Percentiles rank a stretch among this genome's conserved stretches.
These are phyloP conservation scores for Condylostylus longicornis DNA, from an alignment of 1,140 invertebrate species.

Conservation along the genomic window DNA sequence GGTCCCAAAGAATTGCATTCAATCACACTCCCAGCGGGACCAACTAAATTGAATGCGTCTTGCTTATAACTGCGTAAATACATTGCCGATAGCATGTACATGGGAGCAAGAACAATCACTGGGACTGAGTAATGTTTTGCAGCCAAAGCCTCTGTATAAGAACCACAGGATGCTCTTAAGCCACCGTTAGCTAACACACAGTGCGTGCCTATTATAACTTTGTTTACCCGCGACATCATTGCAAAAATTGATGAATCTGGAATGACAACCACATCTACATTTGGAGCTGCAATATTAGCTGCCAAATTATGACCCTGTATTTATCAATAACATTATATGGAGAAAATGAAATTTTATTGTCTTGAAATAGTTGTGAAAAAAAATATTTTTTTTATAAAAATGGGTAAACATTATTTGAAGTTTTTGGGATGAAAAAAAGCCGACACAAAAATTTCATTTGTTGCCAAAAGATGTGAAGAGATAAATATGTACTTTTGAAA, in stretches of 20 bases:
- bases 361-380: too few species aligned
- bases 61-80: slow-evolving; percentile 63
- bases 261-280: slow-evolving; percentile 71
- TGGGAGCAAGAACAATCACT: slow-evolving; percentile 71
- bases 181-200: slow-evolving; percentile 84
- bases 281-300: slow-evolving; percentile 48
- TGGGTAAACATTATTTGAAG: too few species aligned
- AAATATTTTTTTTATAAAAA: too few species aligned
- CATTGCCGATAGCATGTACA: slow-evolving; percentile 76
- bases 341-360: too few species aligned
- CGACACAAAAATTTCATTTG: too few species aligned
- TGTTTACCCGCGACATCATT: slow-evolving; percentile 88
- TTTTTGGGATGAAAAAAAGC: too few species aligned
- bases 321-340: too few species aligned
- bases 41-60: slow-evolving; percentile 62
- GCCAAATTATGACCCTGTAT: slow-evolving; percentile 65
- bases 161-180: slow-evolving; percentile 63
- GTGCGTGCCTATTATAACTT: slow-evolving; percentile 81
- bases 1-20: slow-evolving; percentile 35
- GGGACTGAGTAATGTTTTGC: slow-evolving; percentile 85
- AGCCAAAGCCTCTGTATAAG: slow-evolving; percentile 64
- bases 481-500: too few species aligned
- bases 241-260: slow-evolving; percentile 72
- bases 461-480: too few species aligned
- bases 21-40: slow-evolving; percentile 50